Conservation (phyloP, 2,113 vertebrate species). For the Phodopus roborovskii region DNA sequence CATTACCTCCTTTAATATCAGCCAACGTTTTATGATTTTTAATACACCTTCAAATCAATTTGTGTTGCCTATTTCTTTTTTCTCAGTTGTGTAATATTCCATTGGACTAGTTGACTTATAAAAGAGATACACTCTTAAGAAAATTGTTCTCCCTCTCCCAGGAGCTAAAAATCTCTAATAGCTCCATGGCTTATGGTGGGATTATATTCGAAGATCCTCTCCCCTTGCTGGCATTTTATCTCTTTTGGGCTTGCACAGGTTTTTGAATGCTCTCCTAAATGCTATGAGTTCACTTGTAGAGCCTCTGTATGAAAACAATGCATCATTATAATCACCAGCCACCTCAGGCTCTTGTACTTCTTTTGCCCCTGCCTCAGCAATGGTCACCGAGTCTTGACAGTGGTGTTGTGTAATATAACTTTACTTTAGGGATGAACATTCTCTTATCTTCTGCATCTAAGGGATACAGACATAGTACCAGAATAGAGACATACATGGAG, state of each 20-base stretch:
- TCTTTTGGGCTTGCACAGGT: neutral
- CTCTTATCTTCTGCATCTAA: neutral
- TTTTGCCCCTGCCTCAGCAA: neutral
- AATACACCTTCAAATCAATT: neutral
- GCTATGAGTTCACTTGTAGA: neutral
- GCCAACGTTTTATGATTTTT: neutral
- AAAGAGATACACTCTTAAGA: neutral
- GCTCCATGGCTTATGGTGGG: neutral
- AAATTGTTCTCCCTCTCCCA: neutral
- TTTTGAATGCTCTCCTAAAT: neutral
- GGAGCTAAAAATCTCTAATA: neutral
- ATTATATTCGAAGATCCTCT: neutral
- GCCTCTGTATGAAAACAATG: neutral
- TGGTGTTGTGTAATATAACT: neutral
- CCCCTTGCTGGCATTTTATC: neutral
- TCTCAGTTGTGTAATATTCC: neutral
- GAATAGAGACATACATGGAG: neutral
- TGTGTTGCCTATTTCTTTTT: neutral
- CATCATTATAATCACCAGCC: neutral
- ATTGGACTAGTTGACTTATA: neutral
- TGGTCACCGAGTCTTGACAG: neutral
- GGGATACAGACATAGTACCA: neutral
- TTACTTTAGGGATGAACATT: neutral
- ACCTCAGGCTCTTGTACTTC: neutral
- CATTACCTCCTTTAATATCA: neutral